A percentile compares a stretch with the other conserved stretches of the same genome.
Evolutionary conservation across 2,113 vertebrate genomes (phyloP).

Genomic region (Nesogale talazaci): DNA sequence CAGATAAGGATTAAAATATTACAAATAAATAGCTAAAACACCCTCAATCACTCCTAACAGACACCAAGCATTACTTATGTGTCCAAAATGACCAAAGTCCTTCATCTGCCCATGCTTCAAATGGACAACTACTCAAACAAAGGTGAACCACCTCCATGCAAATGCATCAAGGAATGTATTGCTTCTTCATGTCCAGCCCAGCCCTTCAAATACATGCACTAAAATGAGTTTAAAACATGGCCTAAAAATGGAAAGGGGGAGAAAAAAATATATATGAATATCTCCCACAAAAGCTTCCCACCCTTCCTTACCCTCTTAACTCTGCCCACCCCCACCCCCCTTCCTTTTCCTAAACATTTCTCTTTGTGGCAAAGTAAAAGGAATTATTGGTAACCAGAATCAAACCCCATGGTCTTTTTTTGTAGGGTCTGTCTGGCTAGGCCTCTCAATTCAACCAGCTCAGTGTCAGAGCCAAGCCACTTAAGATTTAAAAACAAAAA

Average conservation of each 20-base stretch:
- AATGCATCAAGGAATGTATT: conserved; percentile 84
- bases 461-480: conserved; percentile 57
- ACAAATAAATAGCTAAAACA: conserved; percentile 82
- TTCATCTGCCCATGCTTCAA: conserved; percentile 79
- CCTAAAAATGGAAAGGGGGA: conserved; percentile 79
- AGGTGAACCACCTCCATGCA: conserved; percentile 80
- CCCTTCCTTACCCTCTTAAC: not conserved
- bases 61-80: conserved; percentile 76
- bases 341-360: conserved; percentile 72
- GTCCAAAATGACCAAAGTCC: conserved; percentile 76
- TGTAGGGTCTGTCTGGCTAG: conserved; percentile 68
- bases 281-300: conserved; percentile 78
- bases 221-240: conserved; percentile 79
- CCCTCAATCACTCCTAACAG: conserved; percentile 77
- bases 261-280: conserved; percentile 81
- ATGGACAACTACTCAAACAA: conserved; percentile 75
- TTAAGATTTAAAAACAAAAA: conserved; percentile 62
- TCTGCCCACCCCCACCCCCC: conserved; percentile 52
- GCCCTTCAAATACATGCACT: conserved; percentile 82
- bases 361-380: conserved; percentile 68
- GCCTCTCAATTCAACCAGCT: conserved; percentile 65
- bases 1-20: conserved; percentile 37
- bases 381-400: conserved; percentile 65
- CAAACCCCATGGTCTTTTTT: conserved; percentile 60
- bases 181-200: conserved; percentile 81